phyloP scores from a whole-genome alignment of 2,797 vertebrate species.

The Acropternis orthonyx region DNA sequence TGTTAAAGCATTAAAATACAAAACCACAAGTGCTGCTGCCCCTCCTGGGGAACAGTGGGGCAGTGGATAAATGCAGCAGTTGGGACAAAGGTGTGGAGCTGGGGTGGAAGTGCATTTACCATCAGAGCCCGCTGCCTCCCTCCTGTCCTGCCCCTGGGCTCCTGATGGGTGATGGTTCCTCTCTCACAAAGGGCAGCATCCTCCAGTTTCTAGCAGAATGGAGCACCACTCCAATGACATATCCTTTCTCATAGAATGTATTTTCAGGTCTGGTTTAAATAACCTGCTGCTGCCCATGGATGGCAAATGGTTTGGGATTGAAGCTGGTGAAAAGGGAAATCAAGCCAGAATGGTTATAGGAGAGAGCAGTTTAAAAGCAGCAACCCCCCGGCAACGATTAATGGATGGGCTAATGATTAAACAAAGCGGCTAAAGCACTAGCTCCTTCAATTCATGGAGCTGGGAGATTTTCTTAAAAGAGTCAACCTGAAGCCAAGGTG shows the following conservation, averaged over 20 bases:
- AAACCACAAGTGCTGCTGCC: background rate
- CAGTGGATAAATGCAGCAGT: accelerated
- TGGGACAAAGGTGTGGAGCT: accelerated
- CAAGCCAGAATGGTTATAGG: background rate
- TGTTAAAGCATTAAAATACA: background rate
- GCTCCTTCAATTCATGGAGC: background rate
- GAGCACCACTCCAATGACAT: background rate
- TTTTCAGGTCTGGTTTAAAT: background rate
- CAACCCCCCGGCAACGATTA: background rate
- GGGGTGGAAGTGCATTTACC: background rate
- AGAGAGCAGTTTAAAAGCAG: background rate
- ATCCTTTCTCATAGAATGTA: background rate
- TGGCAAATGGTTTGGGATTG: background rate
- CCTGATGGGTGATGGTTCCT: accelerated
- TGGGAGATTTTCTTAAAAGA: background rate
- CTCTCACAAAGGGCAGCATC: background rate
- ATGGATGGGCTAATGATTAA: background rate
- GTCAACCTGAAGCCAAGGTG: background rate
- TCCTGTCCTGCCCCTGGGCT: background rate
- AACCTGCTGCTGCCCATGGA: background rate
- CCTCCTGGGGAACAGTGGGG: background rate
- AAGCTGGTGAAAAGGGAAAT: background rate
- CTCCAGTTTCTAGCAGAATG: accelerated
- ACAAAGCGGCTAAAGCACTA: background rate
- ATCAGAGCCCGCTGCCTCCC: background rate